Evolutionary conservation across 2,888 invertebrate species (phyloP).

Genomic region (Omphaloscelis lunosa): DNA sequence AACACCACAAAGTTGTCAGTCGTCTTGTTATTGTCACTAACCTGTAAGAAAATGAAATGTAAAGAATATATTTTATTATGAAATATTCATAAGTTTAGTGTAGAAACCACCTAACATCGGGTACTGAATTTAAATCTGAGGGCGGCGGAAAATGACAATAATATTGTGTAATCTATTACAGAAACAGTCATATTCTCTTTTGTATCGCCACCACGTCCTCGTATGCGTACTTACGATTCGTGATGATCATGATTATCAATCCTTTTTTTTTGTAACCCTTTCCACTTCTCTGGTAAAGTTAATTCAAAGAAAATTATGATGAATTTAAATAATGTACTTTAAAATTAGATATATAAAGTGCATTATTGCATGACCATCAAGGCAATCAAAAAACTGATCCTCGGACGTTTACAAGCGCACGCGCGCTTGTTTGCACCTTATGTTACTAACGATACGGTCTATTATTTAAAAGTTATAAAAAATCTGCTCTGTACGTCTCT

Average conservation of each 20-base stretch:
- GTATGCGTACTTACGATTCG: conserved; percentile 45
- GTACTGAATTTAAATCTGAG: conserved; percentile 61
- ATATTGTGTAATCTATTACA: conserved; percentile 54
- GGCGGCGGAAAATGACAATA: conserved; percentile 68
- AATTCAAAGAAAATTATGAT: not conserved
- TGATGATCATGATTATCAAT: conserved; percentile 27
- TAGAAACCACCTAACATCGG: conserved; percentile 54
- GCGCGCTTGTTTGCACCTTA: conserved; percentile 5
- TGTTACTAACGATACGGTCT: not conserved
- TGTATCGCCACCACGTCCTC: conserved; percentile 28
- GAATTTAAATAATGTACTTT: conserved; percentile 1
- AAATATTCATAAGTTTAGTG: conserved; percentile 66
- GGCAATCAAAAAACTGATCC: not conserved
- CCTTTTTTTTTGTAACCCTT: conserved; percentile 11
- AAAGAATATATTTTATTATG: conserved; percentile 71
- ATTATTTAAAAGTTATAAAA: conserved; percentile 10
- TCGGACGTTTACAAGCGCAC: not conserved
- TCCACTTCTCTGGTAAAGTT: not conserved
- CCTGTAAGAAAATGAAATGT: conserved; percentile 62
- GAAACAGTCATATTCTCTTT: conserved; percentile 36
- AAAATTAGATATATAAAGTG: conserved; percentile 4
- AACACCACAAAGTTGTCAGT: conserved; percentile 56
- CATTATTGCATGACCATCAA: not conserved
- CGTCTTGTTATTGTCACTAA: conserved; percentile 59
- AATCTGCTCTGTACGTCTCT: not conserved